Percentiles rank a stretch among this genome's conserved stretches.
Evolutionary conservation across 1,140 invertebrate species (phyloP).

Genomic region (Rhagoletis pomonella): DNA sequence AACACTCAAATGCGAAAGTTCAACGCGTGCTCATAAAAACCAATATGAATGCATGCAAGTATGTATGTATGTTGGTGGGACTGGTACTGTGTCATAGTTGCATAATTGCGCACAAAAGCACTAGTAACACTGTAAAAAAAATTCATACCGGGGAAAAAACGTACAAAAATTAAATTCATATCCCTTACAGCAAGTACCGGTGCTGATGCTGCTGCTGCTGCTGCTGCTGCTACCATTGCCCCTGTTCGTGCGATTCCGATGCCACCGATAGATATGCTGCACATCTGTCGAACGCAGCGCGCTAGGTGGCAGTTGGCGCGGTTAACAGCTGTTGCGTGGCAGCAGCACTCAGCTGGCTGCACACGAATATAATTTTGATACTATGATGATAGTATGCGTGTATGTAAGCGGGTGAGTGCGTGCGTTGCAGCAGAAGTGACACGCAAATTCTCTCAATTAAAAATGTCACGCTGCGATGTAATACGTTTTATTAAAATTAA

Average conservation of each 20-base stretch:
- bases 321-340: slow-evolving; percentile 26
- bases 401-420: neutral
- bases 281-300: slow-evolving; percentile 7
- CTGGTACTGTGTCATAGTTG: neutral
- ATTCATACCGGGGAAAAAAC: neutral
- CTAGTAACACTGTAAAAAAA: neutral
- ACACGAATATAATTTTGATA: slow-evolving; percentile 13
- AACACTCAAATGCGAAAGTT: slow-evolving; percentile 23
- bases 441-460: slow-evolving; percentile 43
- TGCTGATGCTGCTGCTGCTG: neutral
- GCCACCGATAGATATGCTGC: neutral
- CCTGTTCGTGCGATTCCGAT: neutral
- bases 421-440: neutral
- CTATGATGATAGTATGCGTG: neutral
- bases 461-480: slow-evolving; percentile 41
- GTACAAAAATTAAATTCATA: slow-evolving; percentile 47
- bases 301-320: neutral
- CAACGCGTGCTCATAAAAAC: neutral
- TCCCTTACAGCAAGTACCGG: neutral
- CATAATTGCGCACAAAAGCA: slow-evolving; percentile 42
- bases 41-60: neutral
- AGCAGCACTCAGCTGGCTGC: neutral
- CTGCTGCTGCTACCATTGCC: neutral
- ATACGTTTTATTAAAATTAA: slow-evolving; percentile 50
- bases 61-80: neutral